Percentiles rank a stretch among this genome's conserved stretches.
These are phyloP conservation scores for Drosophila parabipectinata DNA, from an alignment of 1,140 invertebrate species.

Conservation along the genomic window DNA sequence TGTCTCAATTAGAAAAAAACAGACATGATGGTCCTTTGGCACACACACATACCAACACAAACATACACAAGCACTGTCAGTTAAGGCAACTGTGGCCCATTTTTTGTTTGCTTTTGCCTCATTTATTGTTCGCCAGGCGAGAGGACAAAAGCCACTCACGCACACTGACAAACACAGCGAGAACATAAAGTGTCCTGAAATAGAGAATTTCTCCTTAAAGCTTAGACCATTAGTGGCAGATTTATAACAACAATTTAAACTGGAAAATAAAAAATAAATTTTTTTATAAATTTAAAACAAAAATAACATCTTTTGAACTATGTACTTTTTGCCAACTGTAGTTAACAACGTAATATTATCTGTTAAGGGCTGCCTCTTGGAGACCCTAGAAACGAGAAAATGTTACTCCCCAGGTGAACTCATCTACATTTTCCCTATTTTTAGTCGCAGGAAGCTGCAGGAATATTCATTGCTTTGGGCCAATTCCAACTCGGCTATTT, in stretches of 20 bases:
- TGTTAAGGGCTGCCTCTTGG: conserved; percentile 3
- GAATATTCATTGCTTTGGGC: conserved; percentile 22
- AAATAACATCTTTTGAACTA: too few species aligned
- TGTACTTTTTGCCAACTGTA: conserved; percentile 15
- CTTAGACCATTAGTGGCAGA: neutral
- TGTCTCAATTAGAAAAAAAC: conserved; percentile 75
- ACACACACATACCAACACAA: conserved; percentile 19
- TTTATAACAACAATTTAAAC: neutral
- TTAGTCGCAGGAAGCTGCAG: neutral
- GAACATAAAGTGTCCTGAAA: neutral
- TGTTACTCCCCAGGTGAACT: conserved; percentile 23
- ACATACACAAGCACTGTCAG: neutral
- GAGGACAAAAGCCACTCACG: conserved; percentile 40
- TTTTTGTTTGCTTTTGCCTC: conserved; percentile 77
- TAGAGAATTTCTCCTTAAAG: neutral
- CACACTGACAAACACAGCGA: conserved; percentile 3
- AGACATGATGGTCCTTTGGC: conserved; percentile 61
- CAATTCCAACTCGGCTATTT: conserved; percentile 15
- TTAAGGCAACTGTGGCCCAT: conserved; percentile 38
- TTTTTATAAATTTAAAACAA: too few species aligned
- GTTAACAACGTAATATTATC: neutral
- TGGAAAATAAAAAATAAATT: too few species aligned
- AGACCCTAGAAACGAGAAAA: neutral
- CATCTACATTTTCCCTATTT: conserved; percentile 19
- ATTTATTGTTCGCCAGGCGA: conserved; percentile 65